Base-by-base conservation (phyloP, 2,888 invertebrate genomes). In the Noctua comes region DNA sequence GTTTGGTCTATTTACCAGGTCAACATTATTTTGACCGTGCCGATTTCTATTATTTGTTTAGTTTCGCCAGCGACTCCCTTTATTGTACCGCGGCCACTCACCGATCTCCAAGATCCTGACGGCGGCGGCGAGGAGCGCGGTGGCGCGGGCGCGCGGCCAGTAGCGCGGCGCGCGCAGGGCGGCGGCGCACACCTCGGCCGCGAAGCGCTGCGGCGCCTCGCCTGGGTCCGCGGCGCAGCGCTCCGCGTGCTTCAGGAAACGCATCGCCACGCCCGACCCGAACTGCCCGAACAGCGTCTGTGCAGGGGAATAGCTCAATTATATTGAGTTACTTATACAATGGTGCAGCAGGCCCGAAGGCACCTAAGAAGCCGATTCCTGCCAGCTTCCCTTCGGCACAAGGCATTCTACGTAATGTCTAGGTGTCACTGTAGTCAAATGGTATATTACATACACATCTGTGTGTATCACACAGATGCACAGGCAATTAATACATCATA, bases 131-230 rank as follows among this genome's bases (percentile, higher is more conserved):
- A 98, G 98, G 92, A 99, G 91, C 0, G 95, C 92, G 2, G 95
- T 91, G 0, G 97, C 97, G 94, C 98, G 97, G 0, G 96, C 95
- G 85, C 97, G 98, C 0, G 97, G 96, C 99, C 99, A 99, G 94
- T 98, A 98, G 87, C 99, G 98, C 43, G 98, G 97, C 4, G 99
- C 99, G n/a, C 98, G 96, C 36, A 99, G 97, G 0, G 98, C 94
- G 0, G 98, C 98, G n/a, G 98, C 97, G 7, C 98, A 97, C 1
- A 96, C 83, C 94, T 99, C 99, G 0, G 98, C 97, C 1, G 98
- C 98, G 94, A 98, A 98, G 65, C 98, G 97, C 91, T 99, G 99
- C 89, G 97, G 97, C 84, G 98, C 98, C 92, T 99, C 98, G 83
- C 98, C 97, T 68, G 97, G 97, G 80, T 98, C 98, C 10, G 91